Conservation (phyloP, 2,888 invertebrate species). For the Platycnemis pennipes region DNA sequence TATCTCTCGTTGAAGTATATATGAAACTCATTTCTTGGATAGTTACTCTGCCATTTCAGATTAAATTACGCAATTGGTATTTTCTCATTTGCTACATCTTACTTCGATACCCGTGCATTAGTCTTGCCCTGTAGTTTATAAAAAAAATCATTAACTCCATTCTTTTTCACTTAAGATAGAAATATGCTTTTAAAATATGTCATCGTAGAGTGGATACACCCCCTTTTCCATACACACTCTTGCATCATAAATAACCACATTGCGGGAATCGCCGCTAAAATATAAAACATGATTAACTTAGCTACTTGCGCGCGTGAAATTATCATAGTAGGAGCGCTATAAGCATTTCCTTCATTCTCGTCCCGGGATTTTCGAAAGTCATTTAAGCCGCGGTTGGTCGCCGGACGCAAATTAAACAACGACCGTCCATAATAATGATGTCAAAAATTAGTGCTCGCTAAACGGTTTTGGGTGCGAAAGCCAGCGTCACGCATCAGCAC, state of each 20-base stretch:
- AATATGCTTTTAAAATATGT: too few relatives aligned
- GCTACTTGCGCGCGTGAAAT: not conserved
- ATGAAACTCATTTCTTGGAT: too few relatives aligned
- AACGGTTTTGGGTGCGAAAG: not conserved
- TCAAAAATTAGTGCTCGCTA: conserved; percentile 27
- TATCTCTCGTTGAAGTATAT: too few relatives aligned
- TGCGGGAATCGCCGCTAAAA: not conserved
- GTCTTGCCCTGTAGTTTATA: too few relatives aligned
- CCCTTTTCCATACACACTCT: not conserved
- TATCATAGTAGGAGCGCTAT: not conserved
- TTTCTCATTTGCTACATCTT: too few relatives aligned
- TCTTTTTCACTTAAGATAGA: too few relatives aligned
- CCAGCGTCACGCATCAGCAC: not conserved
- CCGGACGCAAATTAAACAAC: not conserved
- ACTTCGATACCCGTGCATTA: too few relatives aligned
- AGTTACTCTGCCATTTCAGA: too few relatives aligned
- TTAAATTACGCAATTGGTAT: too few relatives aligned
- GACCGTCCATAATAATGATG: not conserved
- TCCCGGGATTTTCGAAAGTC: not conserved
- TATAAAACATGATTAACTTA: not conserved
- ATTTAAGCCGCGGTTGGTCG: not conserved
- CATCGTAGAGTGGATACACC: too few relatives aligned
- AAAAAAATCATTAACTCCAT: too few relatives aligned
- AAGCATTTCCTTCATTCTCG: not conserved
- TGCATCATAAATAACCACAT: not conserved